phyloP scores from a whole-genome alignment of 1,140 invertebrate genomes.

The Trachelipus rathkii region DNA sequence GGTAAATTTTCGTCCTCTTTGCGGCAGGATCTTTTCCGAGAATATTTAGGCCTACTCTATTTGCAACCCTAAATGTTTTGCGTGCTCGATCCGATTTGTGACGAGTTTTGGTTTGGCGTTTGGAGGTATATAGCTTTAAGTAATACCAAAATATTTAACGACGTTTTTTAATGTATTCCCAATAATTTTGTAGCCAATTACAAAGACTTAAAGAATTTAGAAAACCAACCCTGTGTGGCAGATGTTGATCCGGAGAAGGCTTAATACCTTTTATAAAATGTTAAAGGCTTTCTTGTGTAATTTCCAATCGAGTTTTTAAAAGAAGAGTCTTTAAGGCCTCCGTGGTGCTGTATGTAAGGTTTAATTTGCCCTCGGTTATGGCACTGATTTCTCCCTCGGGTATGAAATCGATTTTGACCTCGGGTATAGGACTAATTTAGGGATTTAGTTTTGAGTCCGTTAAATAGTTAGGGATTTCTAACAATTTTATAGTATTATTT shows the following conservation, averaged over 20 bases:
- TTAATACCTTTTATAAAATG: conserved; percentile 2
- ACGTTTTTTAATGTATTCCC: conserved; percentile 25
- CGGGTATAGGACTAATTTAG: too few species aligned
- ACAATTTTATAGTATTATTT: too few species aligned
- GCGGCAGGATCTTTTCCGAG: conserved; percentile 21
- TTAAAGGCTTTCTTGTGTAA: conserved; percentile 25
- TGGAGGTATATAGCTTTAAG: conserved; percentile 11
- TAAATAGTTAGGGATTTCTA: too few species aligned
- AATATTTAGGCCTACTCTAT: conserved; percentile 28
- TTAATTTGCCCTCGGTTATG: not conserved
- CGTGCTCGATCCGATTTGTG: conserved; percentile 21
- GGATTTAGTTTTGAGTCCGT: too few species aligned
- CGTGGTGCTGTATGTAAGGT: not conserved
- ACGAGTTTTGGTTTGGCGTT: conserved; percentile 25
- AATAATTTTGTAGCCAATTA: conserved; percentile 20
- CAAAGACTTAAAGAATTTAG: conserved; percentile 7
- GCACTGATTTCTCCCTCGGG: not conserved
- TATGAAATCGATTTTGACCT: too few species aligned
- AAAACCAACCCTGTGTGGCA: conserved; percentile 5
- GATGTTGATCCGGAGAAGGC: conserved; percentile 20
- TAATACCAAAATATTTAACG: conserved; percentile 19
- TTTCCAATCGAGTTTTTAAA: conserved; percentile 26
- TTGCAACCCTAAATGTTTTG: conserved; percentile 14
- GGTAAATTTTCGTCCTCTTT: conserved; percentile 3
- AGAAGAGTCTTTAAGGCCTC: conserved; percentile 18